Percentiles rank a stretch among this genome's conserved stretches.
Evolutionary conservation across 2,797 vertebrate species (phyloP).

Genomic region (Myotis daubentonii): DNA sequence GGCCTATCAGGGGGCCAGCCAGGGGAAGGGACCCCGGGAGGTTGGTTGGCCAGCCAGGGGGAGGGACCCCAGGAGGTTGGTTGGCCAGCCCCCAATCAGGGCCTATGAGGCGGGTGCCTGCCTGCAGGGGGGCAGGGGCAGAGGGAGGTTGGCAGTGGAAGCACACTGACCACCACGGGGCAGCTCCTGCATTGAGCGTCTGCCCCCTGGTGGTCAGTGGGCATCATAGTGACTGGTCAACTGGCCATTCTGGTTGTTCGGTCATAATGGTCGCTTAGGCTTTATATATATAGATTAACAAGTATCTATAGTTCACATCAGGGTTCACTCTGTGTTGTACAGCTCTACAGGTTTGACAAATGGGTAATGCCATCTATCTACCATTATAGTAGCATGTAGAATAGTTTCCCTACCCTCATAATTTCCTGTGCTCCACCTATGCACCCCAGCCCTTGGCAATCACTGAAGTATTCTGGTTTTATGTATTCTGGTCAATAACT

Average conservation of each 20-base stretch:
- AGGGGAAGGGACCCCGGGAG: too few species aligned
- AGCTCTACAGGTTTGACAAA: not conserved
- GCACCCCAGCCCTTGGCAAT: not conserved
- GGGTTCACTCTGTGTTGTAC: not conserved
- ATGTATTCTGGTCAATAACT: not conserved
- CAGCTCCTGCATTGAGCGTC: too few species aligned
- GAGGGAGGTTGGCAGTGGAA: too few species aligned
- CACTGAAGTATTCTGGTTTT: not conserved
- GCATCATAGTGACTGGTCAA: too few species aligned
- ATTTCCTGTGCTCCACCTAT: not conserved
- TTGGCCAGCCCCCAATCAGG: too few species aligned
- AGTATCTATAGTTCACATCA: not conserved
- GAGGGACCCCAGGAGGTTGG: too few species aligned
- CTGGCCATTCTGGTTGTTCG: too few species aligned
- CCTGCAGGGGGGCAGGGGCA: rapidly evolving
- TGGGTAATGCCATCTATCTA: not conserved
- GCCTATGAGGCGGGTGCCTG: too few species aligned
- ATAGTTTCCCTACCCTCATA: not conserved
- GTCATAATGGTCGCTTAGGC: too few species aligned
- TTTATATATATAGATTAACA: not conserved
- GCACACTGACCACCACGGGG: too few species aligned
- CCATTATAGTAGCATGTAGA: not conserved
- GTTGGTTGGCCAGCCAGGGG: too few species aligned
- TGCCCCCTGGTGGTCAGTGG: too few species aligned
- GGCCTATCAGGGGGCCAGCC: rapidly evolving